Conservation (phyloP, 2,113 vertebrate genomes). For the Nannospalax galili region DNA sequence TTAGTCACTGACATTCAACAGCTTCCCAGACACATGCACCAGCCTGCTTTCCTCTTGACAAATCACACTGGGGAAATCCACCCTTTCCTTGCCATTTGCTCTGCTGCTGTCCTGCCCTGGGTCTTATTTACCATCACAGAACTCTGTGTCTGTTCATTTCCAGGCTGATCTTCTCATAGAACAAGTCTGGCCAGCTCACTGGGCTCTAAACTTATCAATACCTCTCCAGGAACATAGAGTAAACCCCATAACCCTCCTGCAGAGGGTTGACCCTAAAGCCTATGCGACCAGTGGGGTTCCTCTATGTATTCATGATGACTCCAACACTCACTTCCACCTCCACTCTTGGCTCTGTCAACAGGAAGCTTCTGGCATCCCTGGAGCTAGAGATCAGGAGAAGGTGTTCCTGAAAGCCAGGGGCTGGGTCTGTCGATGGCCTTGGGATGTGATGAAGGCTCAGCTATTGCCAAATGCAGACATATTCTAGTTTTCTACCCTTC, state of each 20-base stretch:
- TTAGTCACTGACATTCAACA: neutral
- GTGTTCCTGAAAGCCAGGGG: neutral
- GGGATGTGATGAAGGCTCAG: neutral
- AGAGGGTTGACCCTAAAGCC: no score
- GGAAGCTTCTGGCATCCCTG: neutral
- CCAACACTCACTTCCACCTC: neutral
- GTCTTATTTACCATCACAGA: neutral
- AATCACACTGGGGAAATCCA: neutral
- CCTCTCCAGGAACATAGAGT: neutral
- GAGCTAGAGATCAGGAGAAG: neutral
- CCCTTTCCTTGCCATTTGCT: fast-evolving
- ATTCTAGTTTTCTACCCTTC: neutral
- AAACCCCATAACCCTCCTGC: neutral
- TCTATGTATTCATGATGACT: no score
- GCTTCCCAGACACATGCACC: neutral
- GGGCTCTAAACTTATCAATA: neutral
- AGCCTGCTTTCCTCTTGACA: neutral
- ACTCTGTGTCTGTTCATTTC: neutral
- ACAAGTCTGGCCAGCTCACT: neutral
- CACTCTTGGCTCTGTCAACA: neutral
- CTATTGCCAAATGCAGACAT: neutral
- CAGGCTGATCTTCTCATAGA: neutral
- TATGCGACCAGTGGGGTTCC: neutral
- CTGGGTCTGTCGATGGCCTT: no score
- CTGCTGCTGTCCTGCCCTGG: fast-evolving